Base-by-base conservation (phyloP, 1,140 invertebrate species). In the Drosophila suzukii region DNA sequence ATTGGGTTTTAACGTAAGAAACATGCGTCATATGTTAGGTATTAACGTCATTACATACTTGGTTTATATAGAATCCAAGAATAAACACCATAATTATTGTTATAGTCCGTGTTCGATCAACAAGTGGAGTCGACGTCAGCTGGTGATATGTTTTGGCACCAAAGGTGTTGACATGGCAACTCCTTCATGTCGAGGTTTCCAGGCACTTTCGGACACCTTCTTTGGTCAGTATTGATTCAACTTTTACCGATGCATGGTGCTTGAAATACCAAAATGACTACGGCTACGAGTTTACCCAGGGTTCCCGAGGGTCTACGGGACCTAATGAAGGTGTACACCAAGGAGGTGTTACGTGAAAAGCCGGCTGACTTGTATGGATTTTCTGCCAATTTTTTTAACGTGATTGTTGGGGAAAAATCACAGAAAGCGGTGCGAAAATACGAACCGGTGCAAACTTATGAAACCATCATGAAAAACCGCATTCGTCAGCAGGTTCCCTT, bases 241-340 rank as follows among this genome's bases (percentile, higher is more conserved):
- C 81, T 68, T 68, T 76, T 61, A n/a, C 38, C 47, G 24, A 46
- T 50, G 61, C 61, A 75, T 47, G 57, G n/a, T 78, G 50, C 34
- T 55, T 59, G 34, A 58, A 30, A 41, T 54, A 44, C 20, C 38
- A 56, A 85, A 44, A 91, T 91, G 81, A 63, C 90, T 20, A 54
- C 61, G 68, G 44, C 32, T 10, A 10, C 59, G 79, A 54, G 85
- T 91, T 57, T 93, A 91, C 36, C 93, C 73, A 81, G 76, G 39
- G 93, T 94, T 83, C 93, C 94, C 13, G 75, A 92, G 7, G 94
- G 93, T 6, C 86, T 94, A 0, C 79, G 93, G 34, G 92, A 93
- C 39, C 61, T 94, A 30, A 93, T 94, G 93, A 94, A 94, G 85
- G 92, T 92, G 7, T 91, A 94, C 13, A 92, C 93, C 4, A 94